Evolutionary conservation across 2,888 invertebrate species (phyloP).

Genomic region (Drosophila meridionalis): DNA sequence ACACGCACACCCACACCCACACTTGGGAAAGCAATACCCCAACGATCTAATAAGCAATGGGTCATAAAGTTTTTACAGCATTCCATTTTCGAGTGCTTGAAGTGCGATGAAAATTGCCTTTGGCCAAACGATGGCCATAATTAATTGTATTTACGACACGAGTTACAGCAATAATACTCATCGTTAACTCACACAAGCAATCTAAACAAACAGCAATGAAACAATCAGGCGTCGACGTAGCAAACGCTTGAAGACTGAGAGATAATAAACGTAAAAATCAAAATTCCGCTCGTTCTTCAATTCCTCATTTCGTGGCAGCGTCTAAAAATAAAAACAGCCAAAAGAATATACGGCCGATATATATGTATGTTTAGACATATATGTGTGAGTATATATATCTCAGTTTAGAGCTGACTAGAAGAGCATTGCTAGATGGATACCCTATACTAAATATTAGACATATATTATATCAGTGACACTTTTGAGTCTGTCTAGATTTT

Average conservation of each 20-base stretch:
- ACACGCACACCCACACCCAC: not conserved
- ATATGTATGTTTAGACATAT: conserved; percentile 2
- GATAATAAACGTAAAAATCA: conserved; percentile 50
- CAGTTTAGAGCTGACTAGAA: not conserved
- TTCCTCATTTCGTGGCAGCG: conserved; percentile 28
- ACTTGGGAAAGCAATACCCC: not conserved
- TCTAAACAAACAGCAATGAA: conserved; percentile 47
- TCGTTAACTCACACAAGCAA: conserved; percentile 36
- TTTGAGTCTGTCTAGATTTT: not conserved
- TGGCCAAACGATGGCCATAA: conserved; percentile 38
- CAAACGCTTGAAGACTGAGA: conserved; percentile 22
- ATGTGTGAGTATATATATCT: conserved; percentile 6
- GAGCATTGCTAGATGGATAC: conserved; percentile 1
- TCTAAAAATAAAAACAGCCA: conserved; percentile 45
- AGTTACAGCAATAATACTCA: conserved; percentile 55
- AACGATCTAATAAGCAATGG: conserved; percentile 25
- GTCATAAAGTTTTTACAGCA: conserved; percentile 60
- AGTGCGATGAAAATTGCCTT: conserved; percentile 24
- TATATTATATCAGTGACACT: not conserved
- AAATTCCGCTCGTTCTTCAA: conserved; percentile 39
- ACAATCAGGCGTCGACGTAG: conserved; percentile 42
- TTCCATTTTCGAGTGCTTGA: conserved; percentile 55
- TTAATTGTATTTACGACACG: conserved; percentile 66
- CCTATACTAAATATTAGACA: not conserved
- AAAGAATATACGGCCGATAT: conserved; percentile 24